Base-by-base conservation (phyloP, 2,888 invertebrate genomes). In the Agrochola litura region DNA sequence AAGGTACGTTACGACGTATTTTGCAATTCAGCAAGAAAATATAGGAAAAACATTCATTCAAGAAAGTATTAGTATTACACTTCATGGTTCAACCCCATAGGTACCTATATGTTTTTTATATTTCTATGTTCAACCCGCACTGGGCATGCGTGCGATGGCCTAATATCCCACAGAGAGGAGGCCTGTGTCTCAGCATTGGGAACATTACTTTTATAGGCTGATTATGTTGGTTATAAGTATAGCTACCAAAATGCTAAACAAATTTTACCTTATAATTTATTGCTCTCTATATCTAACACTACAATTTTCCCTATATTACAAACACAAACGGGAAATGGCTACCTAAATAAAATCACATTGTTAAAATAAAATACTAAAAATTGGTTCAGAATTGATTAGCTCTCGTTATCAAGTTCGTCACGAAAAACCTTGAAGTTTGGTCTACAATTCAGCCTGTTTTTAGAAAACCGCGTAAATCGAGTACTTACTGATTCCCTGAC, bases 381-480 rank as follows among this genome's bases (percentile, higher is more conserved):
- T 14, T 37, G 41, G 46, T 74, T 63, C 30, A 72, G 37, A 81
- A 70, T 77, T 70, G 43, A 73, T 82, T 79, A 84, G 77, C 19
- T 60, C 37, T 76, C 22, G 66, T 82, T 84, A 79, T 58, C 69
- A 74, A 69, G 71, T 69, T 77, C 66, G 46, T 63, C 61, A 68
- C n/a, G 12, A 61, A 41, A 30, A 64, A 63, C 77, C 87, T 84
- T 78, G 81, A 37, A 46, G 19, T 37, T 63, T 79, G 76, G 49
- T 68, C 69, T 75, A 68, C 64, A 67, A 46, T 68, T 49, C 64
- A 73, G 52, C 52, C 30, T 58, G 73, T 70, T 72, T 74, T 30
- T 69, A 43, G 30, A 77, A 63, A 12, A 30, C n/a, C 22, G 16
- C 60, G 49, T 43, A n/a, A 61, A 52, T n/a, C 10, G 6, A 43